phyloP scores from a whole-genome alignment of 2,888 invertebrate species.

The Drosophila differens region DNA sequence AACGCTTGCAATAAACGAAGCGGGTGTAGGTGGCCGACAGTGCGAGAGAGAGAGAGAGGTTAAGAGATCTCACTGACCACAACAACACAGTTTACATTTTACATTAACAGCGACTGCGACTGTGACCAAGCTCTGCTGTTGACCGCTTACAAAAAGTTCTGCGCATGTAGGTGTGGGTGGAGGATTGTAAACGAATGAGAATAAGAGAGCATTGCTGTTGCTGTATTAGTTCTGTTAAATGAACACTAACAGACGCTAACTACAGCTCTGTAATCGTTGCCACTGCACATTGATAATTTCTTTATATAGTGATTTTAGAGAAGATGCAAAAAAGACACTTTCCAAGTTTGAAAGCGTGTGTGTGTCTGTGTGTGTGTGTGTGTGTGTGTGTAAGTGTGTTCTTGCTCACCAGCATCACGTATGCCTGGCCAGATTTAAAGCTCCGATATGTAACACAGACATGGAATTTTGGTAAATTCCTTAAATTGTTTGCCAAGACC shows the following conservation, averaged over 20 bases:
- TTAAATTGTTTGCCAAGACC: conserved; percentile 61
- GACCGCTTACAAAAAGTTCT: conserved; percentile 1
- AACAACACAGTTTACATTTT: conserved; percentile 26
- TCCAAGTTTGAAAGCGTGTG: conserved; percentile 9
- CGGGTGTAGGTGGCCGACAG: conserved; percentile 48
- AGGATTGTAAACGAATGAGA: background rate
- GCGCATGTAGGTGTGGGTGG: conserved; percentile 5
- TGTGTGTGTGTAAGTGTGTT: conserved; percentile 16
- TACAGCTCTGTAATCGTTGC: conserved; percentile 12
- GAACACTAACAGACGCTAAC: background rate
- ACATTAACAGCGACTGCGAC: conserved; percentile 11
- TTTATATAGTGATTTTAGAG: conserved; percentile 40
- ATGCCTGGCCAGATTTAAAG: conserved; percentile 42
- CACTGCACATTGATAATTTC: conserved; percentile 40
- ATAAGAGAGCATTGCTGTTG: conserved; percentile 3
- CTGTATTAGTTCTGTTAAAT: conserved; percentile 9
- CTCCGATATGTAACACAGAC: conserved; percentile 51
- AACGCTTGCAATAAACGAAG: conserved; percentile 23
- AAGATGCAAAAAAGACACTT: conserved; percentile 40
- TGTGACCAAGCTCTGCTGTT: conserved; percentile 7
- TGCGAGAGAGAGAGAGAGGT: background rate
- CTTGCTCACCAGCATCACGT: conserved; percentile 25
- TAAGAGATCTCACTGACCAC: conserved; percentile 1
- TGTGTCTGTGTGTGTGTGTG: conserved; percentile 5
- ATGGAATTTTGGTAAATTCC: conserved; percentile 47